Conservation (phyloP, 1,140 invertebrate genomes). For the Euura saliciscinereae region DNA sequence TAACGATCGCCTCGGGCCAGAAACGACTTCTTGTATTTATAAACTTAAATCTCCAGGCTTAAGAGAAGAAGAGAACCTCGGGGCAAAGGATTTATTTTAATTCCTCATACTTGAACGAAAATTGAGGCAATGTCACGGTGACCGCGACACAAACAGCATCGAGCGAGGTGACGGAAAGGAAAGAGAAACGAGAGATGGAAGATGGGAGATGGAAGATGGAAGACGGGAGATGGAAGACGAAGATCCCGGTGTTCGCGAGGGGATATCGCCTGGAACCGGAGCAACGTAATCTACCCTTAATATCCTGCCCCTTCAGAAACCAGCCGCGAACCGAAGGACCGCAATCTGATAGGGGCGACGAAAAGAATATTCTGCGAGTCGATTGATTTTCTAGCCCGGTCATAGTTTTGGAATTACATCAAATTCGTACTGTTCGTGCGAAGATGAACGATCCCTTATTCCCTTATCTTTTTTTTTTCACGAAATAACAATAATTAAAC, state of each 20-base stretch:
- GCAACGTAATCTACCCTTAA: neutral
- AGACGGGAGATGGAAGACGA: neutral
- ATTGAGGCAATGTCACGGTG: neutral
- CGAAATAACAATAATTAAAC: no score
- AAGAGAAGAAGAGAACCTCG: no score
- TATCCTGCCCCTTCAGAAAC: neutral
- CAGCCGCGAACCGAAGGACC: neutral
- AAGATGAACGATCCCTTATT: no score
- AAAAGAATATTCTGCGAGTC: neutral
- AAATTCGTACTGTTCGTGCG: no score
- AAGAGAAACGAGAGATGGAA: neutral
- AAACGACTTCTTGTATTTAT: no score
- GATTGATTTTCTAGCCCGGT: no score
- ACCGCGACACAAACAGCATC: neutral
- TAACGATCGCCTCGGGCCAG: no score
- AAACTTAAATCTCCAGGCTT: no score
- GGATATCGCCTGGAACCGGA: neutral
- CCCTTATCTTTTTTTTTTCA: no score
- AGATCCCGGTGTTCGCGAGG: neutral
- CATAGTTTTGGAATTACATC: no score
- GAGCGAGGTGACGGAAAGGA: neutral
- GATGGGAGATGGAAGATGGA: neutral
- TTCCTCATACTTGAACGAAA: neutral
- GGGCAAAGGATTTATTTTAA: no score
- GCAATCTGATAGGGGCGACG: neutral